Percentiles rank a stretch among this genome's conserved stretches.
These are phyloP conservation scores for Palythoa heliodiscus DNA, from an alignment of 92 coral and sea anemone species.

Conservation along the genomic window DNA sequence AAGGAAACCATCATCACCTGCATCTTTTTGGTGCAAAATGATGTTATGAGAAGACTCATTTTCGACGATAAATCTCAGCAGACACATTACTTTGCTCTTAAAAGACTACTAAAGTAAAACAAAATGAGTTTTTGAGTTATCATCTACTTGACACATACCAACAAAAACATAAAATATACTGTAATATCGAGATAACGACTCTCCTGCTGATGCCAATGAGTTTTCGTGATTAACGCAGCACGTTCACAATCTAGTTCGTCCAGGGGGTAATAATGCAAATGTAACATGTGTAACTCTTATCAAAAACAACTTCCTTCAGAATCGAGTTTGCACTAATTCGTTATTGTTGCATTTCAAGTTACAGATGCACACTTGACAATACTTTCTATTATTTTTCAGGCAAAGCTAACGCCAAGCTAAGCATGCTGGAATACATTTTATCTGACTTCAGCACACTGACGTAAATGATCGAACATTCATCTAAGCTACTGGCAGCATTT, in stretches of 20 bases:
- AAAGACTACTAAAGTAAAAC: background rate
- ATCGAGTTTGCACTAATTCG: background rate
- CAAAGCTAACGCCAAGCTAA: background rate
- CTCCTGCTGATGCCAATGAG: background rate
- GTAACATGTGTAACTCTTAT: slow-evolving; percentile 35
- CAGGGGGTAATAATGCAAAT: slow-evolving; percentile 8
- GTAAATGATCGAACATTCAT: background rate
- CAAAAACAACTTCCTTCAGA: slow-evolving; percentile 20
- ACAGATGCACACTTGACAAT: background rate
- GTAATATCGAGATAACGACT: slow-evolving; percentile 8
- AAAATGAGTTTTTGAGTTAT: slow-evolving; percentile 1
- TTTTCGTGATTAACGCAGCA: slow-evolving; percentile 39
- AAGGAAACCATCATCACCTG: slow-evolving; percentile 21
- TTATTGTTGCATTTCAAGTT: background rate
- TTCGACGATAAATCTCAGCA: background rate
- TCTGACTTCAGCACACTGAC: background rate
- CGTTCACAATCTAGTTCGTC: slow-evolving; percentile 29
- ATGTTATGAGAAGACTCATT: background rate
- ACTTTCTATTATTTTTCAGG: background rate
- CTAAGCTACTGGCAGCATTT: background rate
- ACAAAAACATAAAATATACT: background rate
- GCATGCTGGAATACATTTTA: background rate
- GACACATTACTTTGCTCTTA: background rate
- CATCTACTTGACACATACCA: slow-evolving; percentile 23
- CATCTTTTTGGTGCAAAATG: slow-evolving; percentile 9